Conservation (phyloP, 2,113 vertebrate genomes). For the Nyctibius bracteatus region DNA sequence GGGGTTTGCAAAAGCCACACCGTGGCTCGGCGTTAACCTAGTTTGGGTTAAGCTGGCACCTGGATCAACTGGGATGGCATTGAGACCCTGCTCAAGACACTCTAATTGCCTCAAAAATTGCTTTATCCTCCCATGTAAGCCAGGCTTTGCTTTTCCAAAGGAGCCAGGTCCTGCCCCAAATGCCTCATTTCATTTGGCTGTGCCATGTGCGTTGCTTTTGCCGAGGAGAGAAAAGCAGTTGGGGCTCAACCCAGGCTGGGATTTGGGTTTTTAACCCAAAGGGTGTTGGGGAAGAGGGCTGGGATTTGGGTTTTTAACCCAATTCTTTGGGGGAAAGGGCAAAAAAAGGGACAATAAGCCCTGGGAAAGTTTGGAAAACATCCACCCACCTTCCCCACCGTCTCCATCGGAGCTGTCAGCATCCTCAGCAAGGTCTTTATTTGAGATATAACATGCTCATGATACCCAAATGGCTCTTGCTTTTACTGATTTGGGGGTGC, state of each 20-base stretch:
- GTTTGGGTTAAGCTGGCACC: not conserved
- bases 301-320: not conserved
- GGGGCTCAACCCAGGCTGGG: not conserved
- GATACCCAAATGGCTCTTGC: not conserved
- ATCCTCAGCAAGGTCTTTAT: not conserved
- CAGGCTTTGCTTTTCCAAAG: not conserved
- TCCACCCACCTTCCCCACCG: not conserved
- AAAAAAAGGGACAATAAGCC: not conserved
- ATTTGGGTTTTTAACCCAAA: not conserved
- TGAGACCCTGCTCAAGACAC: accelerated
- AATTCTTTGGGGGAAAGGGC: not conserved
- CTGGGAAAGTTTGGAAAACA: not conserved
- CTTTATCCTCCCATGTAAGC: not conserved
- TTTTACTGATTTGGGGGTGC: not conserved
- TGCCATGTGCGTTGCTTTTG: accelerated
- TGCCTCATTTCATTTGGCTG: accelerated
- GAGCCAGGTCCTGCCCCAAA: not conserved
- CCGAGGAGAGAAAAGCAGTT: not conserved
- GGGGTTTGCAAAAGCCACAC: not conserved
- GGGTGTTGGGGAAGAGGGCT: not conserved
- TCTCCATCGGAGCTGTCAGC: not conserved
- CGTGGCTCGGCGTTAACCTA: accelerated
- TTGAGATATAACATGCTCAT: not conserved
- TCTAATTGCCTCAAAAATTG: not conserved
- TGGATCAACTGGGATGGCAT: not conserved